These are phyloP conservation scores for Agrypnus murinus DNA, from an alignment of 2,888 invertebrate species.

Conservation along the genomic window DNA sequence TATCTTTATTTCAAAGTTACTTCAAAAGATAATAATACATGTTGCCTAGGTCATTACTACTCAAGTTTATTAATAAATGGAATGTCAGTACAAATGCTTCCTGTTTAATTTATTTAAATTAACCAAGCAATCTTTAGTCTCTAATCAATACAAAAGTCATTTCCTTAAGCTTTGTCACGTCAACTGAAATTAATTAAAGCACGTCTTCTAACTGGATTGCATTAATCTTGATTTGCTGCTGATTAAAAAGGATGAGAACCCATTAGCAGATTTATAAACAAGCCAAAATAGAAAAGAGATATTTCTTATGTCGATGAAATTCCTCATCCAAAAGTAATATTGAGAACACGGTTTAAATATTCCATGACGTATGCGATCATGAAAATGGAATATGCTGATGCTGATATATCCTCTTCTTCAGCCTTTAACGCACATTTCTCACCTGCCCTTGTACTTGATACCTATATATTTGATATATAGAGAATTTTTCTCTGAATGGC, in stretches of 20 bases:
- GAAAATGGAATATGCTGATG: neutral
- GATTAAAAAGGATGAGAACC: neutral
- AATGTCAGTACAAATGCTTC: too few species aligned
- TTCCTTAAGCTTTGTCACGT: conserved; percentile 11
- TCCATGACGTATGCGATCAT: neutral
- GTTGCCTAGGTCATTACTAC: too few species aligned
- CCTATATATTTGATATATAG: conserved; percentile 25
- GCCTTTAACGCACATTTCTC: conserved; percentile 10
- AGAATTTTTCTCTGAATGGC: conserved; percentile 12
- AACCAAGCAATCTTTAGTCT: too few species aligned
- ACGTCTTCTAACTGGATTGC: neutral
- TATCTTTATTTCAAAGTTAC: too few species aligned
- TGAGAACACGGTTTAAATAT: neutral
- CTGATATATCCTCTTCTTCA: conserved; percentile 6
- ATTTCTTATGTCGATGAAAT: neutral
- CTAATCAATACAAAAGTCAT: conserved; percentile 16
- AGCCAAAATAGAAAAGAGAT: neutral
- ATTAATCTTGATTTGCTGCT: conserved; percentile 14
- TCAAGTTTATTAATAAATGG: too few species aligned
- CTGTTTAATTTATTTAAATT: too few species aligned
- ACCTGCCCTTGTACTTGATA: conserved; percentile 20
- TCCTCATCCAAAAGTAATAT: neutral
- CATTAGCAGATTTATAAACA: conserved; percentile 2
- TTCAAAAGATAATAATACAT: too few species aligned
- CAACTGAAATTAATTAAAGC: conserved; percentile 5